Base-by-base conservation (phyloP, 2,888 invertebrate genomes). In the Agriopis marginaria region DNA sequence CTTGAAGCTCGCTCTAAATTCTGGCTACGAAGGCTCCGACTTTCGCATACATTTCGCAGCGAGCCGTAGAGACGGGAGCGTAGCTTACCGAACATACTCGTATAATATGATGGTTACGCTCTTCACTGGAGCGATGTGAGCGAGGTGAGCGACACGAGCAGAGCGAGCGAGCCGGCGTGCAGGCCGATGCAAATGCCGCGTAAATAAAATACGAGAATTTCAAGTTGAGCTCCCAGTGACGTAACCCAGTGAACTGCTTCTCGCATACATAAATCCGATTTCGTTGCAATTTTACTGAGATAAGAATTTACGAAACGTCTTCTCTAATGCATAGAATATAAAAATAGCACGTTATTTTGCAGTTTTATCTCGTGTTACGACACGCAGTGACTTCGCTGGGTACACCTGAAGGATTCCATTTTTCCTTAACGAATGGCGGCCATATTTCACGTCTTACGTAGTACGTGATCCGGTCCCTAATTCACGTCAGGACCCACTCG, bases 151-250 rank as follows among this genome's bases (percentile, higher is more conserved):
- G 78, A 75, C 42, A 32, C 23, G 73, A 77, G 78, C 76, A 77
- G 75, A 75, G 78, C 78, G 78, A 77, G 70, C 71, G 69, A 73
- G 62, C 73, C 50, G 51, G 56, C 44, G 75, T 77, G 76, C 74
- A 73, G 76, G 77, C 81, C 78, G 82, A 80, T 86, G 86, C 84
- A 89, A 89, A 90, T 90, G 86, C 84, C 76, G 82, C 82, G 86
- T 91, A 88, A 91, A 92, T 93, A 91, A 92, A 87, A 89, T 88
- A 91, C 82, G 87, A 88, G 81, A 72, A 73, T 76, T 73, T 68
- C 68, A 77, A 77, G 80, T 61, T 55, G 64, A 66, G 54, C 63
- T 63, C 59, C 49, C 67, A 58, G 56, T 63, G 70, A 74, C 56
- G 67, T 69, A 71, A 72, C 66, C 58, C 56, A 53, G 47, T 64